phyloP scores from a whole-genome alignment of 2,113 vertebrate genomes.

The Lagopus leucura region DNA sequence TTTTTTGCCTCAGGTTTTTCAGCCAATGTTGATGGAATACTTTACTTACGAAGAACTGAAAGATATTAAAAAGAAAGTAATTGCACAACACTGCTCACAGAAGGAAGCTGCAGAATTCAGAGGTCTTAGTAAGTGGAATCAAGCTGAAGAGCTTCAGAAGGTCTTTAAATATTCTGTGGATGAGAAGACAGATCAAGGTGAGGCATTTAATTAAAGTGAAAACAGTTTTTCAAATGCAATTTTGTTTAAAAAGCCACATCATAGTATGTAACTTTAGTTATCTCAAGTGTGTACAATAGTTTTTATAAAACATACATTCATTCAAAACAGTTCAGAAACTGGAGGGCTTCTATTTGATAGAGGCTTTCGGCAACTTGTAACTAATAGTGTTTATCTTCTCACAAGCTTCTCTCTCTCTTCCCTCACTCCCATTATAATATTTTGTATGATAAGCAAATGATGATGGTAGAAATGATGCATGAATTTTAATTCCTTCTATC shows the following conservation, averaged over 20 bases:
- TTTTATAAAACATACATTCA: not conserved
- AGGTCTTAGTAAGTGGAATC: conserved; percentile 90
- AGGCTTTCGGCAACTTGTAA: not conserved
- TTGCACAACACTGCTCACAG: conserved; percentile 92
- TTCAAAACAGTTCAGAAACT: not conserved
- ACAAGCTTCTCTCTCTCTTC: not conserved
- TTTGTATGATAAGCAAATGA: not conserved
- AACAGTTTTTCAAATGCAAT: not conserved
- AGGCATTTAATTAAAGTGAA: conserved; percentile 54
- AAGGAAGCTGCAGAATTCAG: conserved; percentile 87
- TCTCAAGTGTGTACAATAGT: not conserved
- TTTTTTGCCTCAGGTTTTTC: conserved; percentile 87
- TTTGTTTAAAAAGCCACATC: not conserved
- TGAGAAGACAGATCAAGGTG: conserved; percentile 91
- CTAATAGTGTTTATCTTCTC: not conserved
- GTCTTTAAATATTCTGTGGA: conserved; percentile 94
- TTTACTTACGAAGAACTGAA: conserved; percentile 98
- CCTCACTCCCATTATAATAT: not conserved
- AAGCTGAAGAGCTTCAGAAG: conserved; percentile 92
- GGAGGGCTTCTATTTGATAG: not conserved
- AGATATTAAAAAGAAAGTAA: conserved; percentile 98
- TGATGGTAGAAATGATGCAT: not conserved
- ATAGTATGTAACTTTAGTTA: not conserved
- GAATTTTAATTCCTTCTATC: not conserved
- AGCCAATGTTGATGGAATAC: conserved; percentile 99